Evolutionary conservation across 2,888 invertebrate species (phyloP).

Genomic region (Melieria omissa): DNA sequence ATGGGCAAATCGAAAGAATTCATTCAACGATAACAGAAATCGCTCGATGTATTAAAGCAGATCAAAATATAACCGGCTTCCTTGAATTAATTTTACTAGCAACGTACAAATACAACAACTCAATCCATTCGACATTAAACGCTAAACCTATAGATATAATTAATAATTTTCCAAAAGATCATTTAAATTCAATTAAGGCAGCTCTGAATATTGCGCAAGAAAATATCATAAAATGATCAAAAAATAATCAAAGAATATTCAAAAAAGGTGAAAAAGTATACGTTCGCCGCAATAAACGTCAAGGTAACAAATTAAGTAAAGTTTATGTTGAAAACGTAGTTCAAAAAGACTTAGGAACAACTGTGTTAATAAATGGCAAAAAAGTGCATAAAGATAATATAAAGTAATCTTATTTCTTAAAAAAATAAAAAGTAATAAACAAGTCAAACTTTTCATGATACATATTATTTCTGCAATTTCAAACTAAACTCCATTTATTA

Average conservation of each 20-base stretch:
- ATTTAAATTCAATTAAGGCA: constrained; percentile 6
- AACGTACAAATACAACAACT: constrained; percentile 7
- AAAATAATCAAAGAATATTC: constrained; percentile 1
- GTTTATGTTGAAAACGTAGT: not conserved
- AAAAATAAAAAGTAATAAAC: too few relatives aligned
- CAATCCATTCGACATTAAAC: constrained; percentile 5
- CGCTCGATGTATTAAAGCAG: too few relatives aligned
- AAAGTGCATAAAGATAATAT: too few relatives aligned
- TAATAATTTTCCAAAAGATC: constrained; percentile 13
- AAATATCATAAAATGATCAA: constrained; percentile 13
- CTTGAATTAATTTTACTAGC: constrained; percentile 9
- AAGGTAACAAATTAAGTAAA: not conserved
- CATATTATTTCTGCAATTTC: too few relatives aligned
- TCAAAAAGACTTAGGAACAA: constrained; percentile 7
- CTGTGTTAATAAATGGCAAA: not conserved
- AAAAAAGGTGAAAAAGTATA: not conserved
- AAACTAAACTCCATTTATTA: too few relatives aligned
- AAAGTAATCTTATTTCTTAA: too few relatives aligned
- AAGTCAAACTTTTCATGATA: too few relatives aligned
- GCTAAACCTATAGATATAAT: constrained; percentile 5
- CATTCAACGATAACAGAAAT: too few relatives aligned
- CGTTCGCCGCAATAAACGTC: not conserved
- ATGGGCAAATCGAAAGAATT: not conserved
- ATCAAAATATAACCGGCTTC: constrained; percentile 8
- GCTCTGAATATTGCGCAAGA: constrained; percentile 11